Evolutionary conservation across 2,888 invertebrate genomes (phyloP), one percentile per base, ranked within the genome.

Genomic region (Andrena haemorrhoa): DNA sequence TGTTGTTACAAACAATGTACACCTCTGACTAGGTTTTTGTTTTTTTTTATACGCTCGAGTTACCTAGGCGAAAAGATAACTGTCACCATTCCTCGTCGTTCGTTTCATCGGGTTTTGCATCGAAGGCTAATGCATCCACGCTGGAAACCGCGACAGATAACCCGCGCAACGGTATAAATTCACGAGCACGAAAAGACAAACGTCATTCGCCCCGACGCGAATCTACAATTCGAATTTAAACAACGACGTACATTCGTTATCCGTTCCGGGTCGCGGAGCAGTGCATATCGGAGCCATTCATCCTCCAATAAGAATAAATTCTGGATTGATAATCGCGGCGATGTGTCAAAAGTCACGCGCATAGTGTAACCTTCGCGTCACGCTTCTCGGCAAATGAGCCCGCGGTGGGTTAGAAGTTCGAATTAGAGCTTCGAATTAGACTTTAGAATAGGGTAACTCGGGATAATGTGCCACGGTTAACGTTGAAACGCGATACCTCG

Each of bases 201-300:
- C 69, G 76, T 73, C 73, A 76, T 73, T 61, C 64, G 69, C n/a
- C 7, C 51, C 33, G 58, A 58, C 61, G 35, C 66, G 63, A 26
- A 83, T 74, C 58, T 77, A 63, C 82, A 69, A 82, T 82, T 82
- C 82, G 78, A 74, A 78, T 83, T 78, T 58, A 58, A 77, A 63
- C 82, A 74, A 74, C 63, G 81, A 82, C 81, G 61, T 33, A 31
- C 70, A 73, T 66, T 74, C 77, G 83, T 83, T 83, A 83, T 71
- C 70, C 31, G 31, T 7, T 53, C 58, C 23, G 53, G n/a, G 66
- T 23, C n/a, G 23, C 23, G 47, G 12, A 26, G n/a, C 66, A 53
- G 68, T 81, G 64, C 73, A 53, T 64, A 73, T 64, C 63, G 47
- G 6, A 23, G 69, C 72, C 47, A 26, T 56, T 26, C 69, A 64